Base-by-base conservation (phyloP, 2,113 vertebrate genomes). In the Periophthalmodon schlosseri region DNA sequence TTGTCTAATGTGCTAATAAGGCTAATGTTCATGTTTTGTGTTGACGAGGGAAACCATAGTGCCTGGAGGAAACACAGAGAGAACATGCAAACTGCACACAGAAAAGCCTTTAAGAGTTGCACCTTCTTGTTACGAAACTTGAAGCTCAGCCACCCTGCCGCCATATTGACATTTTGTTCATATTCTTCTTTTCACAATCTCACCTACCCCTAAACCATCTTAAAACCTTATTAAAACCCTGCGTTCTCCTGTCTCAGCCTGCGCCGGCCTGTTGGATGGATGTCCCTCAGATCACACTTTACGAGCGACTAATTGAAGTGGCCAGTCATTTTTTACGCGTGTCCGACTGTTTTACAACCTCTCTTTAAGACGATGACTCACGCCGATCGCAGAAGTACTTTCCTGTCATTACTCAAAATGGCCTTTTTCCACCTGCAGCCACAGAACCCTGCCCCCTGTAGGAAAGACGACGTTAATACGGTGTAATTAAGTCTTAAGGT, bases 301-400 rank as follows among this genome's bases (percentile, higher is more conserved):
- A 87, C 77, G 84, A 88, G 75, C 80, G 63, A 75, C 77, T 91
- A 88, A 90, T 89, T 88, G 86, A 84, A 84, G 76, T 84, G 76
- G 76, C 81, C 73, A 82, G 80, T 83, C 73, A 76, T 83, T 84
- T 86, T 85, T 82, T 83, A 88, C 81, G 68, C 77, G 39, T 74
- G 75, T 56, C 75, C 65, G 84, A 69, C 74, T 50, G 70, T 73
- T 88, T 90, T 84, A 84, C 70, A 69, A 21, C 78, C 75, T 70
- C 34, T 58, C 76, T 82, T 69, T 63, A 33, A 79, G 78, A 67
- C 9, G 34, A 73, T 34, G 64, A 78, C 58, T 75, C 63, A 68
- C 71, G 47, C 61, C 12, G 34, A 20, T 75, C 86, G 80, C 82
- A 80, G 81, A 33, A 71, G 67, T 34, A 16, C 75, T 67, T 82